A percentile compares a stretch with the other conserved stretches of the same genome.
phyloP scores from a whole-genome alignment of 2,888 invertebrate species.

The Sinopyrophorus schimmeli region DNA sequence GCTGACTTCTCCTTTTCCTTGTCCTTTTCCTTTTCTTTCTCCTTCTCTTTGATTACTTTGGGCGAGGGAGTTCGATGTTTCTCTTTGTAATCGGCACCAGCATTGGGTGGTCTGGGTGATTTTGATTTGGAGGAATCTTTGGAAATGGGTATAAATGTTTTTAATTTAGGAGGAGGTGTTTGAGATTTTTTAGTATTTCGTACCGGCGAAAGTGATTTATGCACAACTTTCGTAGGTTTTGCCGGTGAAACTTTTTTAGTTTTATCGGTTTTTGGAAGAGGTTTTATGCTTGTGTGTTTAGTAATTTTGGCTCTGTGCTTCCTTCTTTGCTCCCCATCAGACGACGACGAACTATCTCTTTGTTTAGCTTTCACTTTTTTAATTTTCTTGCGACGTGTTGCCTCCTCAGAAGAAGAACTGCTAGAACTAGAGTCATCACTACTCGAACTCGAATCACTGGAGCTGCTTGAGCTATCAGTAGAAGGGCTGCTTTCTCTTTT shows the following conservation, averaged over 20 bases:
- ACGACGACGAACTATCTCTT: slow-evolving; percentile 55
- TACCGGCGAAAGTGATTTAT: slow-evolving; percentile 50
- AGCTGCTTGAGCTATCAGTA: slow-evolving; percentile 65
- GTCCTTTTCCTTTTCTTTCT: slow-evolving; percentile 45
- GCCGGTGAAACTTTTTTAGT: slow-evolving; percentile 28
- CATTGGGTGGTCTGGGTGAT: slow-evolving; percentile 48
- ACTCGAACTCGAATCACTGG: slow-evolving; percentile 66
- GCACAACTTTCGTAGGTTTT: slow-evolving; percentile 36
- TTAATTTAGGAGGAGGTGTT: slow-evolving; percentile 53
- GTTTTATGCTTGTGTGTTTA: slow-evolving; percentile 53
- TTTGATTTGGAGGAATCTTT: slow-evolving; percentile 45
- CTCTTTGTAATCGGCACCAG: slow-evolving; percentile 48
- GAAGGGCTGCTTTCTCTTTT: slow-evolving; percentile 73
- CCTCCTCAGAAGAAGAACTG: slow-evolving; percentile 58
- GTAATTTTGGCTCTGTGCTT: slow-evolving; percentile 61
- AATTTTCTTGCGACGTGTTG: slow-evolving; percentile 46
- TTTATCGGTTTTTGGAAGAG: slow-evolving; percentile 48
- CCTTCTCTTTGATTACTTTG: slow-evolving; percentile 45
- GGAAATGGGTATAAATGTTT: slow-evolving; percentile 43
- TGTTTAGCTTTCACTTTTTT: slow-evolving; percentile 50
- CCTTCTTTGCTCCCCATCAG: slow-evolving; percentile 61
- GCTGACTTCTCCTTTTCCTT: slow-evolving; percentile 56
- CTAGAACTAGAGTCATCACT: slow-evolving; percentile 69
- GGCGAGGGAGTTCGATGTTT: slow-evolving; percentile 53
- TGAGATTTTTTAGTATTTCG: slow-evolving; percentile 49